Percentiles rank a stretch among this genome's conserved stretches.
Conservation (phyloP, 2,797 vertebrate species). For the Gallinago stenura region DNA sequence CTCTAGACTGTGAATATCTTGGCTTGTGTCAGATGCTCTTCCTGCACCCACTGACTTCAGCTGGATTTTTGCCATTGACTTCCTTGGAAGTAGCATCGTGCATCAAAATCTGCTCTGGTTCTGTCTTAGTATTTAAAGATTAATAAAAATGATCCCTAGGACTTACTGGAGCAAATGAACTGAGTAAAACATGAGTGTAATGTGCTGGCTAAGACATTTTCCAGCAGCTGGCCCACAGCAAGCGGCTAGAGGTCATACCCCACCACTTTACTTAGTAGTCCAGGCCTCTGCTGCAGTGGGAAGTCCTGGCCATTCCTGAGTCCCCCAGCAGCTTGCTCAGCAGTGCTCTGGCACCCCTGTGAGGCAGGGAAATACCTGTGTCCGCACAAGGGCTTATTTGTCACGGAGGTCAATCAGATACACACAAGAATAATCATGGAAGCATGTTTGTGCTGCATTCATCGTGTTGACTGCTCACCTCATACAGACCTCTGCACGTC, state of each 20-base stretch:
- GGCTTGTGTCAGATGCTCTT: background rate
- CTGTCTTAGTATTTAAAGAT: background rate
- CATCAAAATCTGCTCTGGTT: background rate
- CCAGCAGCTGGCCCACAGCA: background rate
- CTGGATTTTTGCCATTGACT: slow-evolving; percentile 18
- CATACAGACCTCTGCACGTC: background rate
- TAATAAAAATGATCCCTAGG: background rate
- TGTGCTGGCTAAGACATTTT: background rate
- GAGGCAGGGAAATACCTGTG: background rate
- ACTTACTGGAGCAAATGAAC: background rate
- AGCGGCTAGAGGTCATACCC: background rate
- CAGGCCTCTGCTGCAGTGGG: background rate
- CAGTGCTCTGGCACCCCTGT: background rate
- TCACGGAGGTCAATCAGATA: background rate
- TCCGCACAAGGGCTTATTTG: background rate
- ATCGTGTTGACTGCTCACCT: background rate
- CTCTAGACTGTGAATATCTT: background rate
- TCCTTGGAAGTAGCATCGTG: background rate
- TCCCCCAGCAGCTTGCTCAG: background rate
- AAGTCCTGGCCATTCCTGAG: background rate
- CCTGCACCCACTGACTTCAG: background rate
- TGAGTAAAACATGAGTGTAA: background rate
- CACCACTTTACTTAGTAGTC: background rate
- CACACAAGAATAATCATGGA: background rate
- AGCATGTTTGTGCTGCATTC: background rate